Base-by-base conservation (phyloP, 2,113 vertebrate species). In the Perca fluviatilis region DNA sequence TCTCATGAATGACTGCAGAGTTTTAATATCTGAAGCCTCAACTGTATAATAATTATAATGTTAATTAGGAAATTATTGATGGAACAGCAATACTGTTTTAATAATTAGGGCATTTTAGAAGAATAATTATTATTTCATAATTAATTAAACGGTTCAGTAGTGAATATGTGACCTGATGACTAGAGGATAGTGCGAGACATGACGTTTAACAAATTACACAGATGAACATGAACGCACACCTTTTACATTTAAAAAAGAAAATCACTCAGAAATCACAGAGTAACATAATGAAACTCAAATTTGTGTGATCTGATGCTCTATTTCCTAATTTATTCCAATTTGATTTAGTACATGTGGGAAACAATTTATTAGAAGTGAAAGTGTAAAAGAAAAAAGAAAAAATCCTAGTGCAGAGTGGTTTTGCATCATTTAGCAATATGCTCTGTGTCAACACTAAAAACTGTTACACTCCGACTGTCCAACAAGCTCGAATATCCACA, bases 61-160 rank as follows among this genome's bases (percentile, higher is more conserved):
- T 88, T 89, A 92, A 93, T 92, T 87, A 90, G 68, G 51, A 57
- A 80, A 47, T 78, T 80, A 88, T 86, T 83, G 81, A 62, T 79
- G 86, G 57, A 83, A 69, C 1, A 61, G 75, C 71, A 89, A 92
- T 77, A 50, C 72, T 47, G 19, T 81, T 82, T 85, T 74, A 74
- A 91, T 92, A 88, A 93, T 91, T 88, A 79, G 67, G 71, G 65
- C 83, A 68, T 83, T 90, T 86, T 33, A 85, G 66, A 90, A 78
- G 33, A 70, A 91, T 87, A 86, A 91, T 91, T 90, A 90, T 89
- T 72, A 58, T 84, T 88, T 82, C 67, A 88, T 83, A 80, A 87
- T 85, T 89, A 89, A 90, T 79, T 25, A 72, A 83, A 88, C 57
- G 23, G 77, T 82, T 88, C 78, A 82, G 30, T 27, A 16, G 77